A percentile compares a stretch with the other conserved stretches of the same genome.
These are phyloP conservation scores for human DNA, from an alignment of 2,113 vertebrate species.

Conservation along the genomic window GRCh38 chr1:41152001-41152500, in stretches of 20 bases:
- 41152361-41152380: neutral
- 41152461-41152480: constrained; percentile 24
- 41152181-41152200: neutral
- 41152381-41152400: constrained; percentile 1
- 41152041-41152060: constrained; percentile 10
- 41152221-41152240: constrained; percentile 13
- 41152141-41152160: neutral
- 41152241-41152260: neutral
- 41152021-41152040: neutral
- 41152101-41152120: neutral
- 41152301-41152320: constrained; percentile 36
- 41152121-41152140: constrained; percentile 33
- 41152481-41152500: constrained; percentile 29
- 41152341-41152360: constrained; percentile 13
- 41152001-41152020: constrained; percentile 24
- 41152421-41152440: constrained; percentile 34
- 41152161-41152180: neutral
- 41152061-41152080: neutral
- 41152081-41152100: neutral
- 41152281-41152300: neutral
- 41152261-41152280: neutral
- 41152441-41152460: neutral
- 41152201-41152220: constrained; percentile 45
- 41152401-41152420: neutral
- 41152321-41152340: constrained; percentile 28